Evolutionary conservation across 2,888 invertebrate genomes (phyloP).

Genomic region (Idaea biselata): DNA sequence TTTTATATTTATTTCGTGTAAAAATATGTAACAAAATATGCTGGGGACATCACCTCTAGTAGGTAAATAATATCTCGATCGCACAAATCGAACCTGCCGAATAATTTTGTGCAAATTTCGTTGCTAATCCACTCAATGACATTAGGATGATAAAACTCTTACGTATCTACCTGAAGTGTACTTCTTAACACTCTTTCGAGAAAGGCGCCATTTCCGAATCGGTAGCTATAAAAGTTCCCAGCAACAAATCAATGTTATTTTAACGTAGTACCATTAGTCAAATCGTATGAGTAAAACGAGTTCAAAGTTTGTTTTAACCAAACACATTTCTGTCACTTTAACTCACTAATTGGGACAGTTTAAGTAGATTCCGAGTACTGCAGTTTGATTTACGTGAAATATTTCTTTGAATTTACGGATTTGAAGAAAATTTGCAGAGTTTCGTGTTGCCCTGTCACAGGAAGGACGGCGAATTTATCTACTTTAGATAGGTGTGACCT

Average conservation of each 20-base stretch:
- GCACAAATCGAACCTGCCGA: too few species aligned
- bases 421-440: conserved; percentile 13
- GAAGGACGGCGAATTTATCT: not conserved
- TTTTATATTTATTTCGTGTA: too few species aligned
- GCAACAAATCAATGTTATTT: conserved; percentile 71
- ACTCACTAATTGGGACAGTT: conserved; percentile 50
- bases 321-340: conserved; percentile 54
- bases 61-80: too few species aligned
- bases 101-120: too few species aligned
- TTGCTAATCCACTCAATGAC: too few species aligned
- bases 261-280: conserved; percentile 66
- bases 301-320: conserved; percentile 50
- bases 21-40: too few species aligned
- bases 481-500: not conserved
- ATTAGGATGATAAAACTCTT: too few species aligned
- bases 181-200: not conserved
- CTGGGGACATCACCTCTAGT: too few species aligned
- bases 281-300: conserved; percentile 57
- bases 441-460: conserved; percentile 4
- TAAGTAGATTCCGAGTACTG: conserved; percentile 33
- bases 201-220: conserved; percentile 33
- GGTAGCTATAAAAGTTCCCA: conserved; percentile 29
- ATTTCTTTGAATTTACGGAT: not conserved
- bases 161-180: too few species aligned
- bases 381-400: conserved; percentile 15